Percentiles rank a stretch among this genome's conserved stretches.
These are phyloP conservation scores for Halictus ligatus DNA, from an alignment of 2,888 invertebrate species.

Conservation along the genomic window DNA sequence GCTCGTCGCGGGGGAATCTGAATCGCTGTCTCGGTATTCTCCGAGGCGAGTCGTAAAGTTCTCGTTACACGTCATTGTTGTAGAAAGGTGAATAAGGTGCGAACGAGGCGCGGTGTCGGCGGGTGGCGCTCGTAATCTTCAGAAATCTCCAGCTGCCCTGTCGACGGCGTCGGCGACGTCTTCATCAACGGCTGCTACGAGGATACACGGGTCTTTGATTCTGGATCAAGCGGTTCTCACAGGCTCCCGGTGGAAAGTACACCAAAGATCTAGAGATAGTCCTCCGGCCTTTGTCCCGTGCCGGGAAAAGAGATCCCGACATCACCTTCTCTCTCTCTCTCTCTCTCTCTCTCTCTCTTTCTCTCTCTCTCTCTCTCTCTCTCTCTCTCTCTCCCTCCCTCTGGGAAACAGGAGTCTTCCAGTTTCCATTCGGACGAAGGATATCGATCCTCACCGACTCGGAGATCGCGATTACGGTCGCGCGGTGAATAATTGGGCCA, in stretches of 20 bases:
- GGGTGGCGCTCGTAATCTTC: constrained; percentile 63
- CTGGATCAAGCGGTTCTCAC: constrained; percentile 49
- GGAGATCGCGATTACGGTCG: constrained; percentile 5
- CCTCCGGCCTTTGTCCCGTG: constrained; percentile 51
- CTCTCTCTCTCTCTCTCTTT: background rate
- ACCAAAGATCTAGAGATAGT: constrained; percentile 58
- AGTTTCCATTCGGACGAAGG: background rate
- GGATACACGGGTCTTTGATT: constrained; percentile 62
- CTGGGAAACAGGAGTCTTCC: constrained; percentile 10
- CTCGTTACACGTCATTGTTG: constrained; percentile 72
- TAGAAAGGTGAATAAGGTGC: constrained; percentile 66
- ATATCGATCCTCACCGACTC: constrained; percentile 8
- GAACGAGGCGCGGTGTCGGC: constrained; percentile 66
- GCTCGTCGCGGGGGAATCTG: constrained; percentile 16
- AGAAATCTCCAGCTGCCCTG: constrained; percentile 67
- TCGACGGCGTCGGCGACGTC: constrained; percentile 53
- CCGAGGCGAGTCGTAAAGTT: constrained; percentile 65
- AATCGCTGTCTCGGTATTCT: constrained; percentile 36
- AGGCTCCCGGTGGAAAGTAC: constrained; percentile 51
- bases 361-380: background rate
- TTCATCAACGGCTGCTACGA: constrained; percentile 66
- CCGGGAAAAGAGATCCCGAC: constrained; percentile 28
- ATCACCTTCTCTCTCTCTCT: background rate
- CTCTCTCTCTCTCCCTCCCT: background rate
- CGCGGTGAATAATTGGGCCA: constrained; percentile 5